phyloP scores from a whole-genome alignment of 2,888 invertebrate genomes.

The Coleophora deauratella region DNA sequence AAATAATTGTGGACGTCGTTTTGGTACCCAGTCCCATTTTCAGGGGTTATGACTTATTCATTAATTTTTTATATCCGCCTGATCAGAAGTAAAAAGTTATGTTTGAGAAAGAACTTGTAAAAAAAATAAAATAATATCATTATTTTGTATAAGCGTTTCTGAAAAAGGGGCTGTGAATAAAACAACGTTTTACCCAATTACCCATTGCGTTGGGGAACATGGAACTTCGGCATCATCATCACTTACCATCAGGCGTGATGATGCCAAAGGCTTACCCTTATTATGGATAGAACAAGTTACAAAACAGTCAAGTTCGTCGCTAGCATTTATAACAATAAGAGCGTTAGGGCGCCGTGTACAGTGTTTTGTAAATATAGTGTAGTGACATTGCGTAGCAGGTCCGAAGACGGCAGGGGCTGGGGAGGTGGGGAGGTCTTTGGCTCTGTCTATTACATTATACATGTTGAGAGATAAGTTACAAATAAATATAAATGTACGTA shows the following conservation, averaged over 20 bases:
- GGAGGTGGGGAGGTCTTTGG: too few relatives aligned
- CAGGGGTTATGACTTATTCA: too few relatives aligned
- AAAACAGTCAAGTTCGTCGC: conserved; percentile 21
- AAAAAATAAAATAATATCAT: too few relatives aligned
- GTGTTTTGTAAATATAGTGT: conserved; percentile 65
- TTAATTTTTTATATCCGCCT: too few relatives aligned
- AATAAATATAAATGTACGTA: conserved; percentile 67
- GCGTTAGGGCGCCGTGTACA: conserved; percentile 41
- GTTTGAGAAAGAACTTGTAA: too few relatives aligned
- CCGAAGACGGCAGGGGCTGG: too few relatives aligned
- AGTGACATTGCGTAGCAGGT: conserved; percentile 34
- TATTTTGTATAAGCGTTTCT: too few relatives aligned
- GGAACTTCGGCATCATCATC: not conserved
- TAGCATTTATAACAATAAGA: conserved; percentile 49
- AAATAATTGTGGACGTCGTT: too few relatives aligned
- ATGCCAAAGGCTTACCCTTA: not conserved
- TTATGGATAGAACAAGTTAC: not conserved
- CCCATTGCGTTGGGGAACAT: not conserved
- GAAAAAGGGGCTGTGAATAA: too few relatives aligned
- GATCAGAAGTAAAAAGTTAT: too few relatives aligned
- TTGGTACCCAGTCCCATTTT: too few relatives aligned
- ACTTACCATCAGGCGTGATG: not conserved
- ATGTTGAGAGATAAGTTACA: conserved; percentile 58
- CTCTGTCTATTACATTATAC: conserved; percentile 29
- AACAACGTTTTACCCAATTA: too few relatives aligned